Conservation (phyloP, 2,888 invertebrate genomes). For the Rhagophthalmus giganteus region DNA sequence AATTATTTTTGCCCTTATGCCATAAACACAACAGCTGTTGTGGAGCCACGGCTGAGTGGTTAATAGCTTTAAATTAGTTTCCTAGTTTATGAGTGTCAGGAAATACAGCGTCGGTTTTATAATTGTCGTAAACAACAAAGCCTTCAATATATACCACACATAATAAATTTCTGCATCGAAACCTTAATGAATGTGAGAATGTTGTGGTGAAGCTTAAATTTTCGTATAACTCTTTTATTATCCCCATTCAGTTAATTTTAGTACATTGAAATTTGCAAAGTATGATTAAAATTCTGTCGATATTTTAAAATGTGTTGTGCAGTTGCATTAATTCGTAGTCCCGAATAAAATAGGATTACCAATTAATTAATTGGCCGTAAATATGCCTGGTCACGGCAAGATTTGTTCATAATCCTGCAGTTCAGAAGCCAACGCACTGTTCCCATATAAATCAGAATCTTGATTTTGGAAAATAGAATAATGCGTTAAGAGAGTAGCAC, state of each 20-base stretch:
- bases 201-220: neutral
- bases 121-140: slow-evolving; percentile 26
- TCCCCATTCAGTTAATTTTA: neutral
- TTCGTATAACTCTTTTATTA: neutral
- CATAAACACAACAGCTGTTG: slow-evolving; percentile 27
- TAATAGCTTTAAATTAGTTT: slow-evolving; percentile 32
- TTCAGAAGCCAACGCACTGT: slow-evolving; percentile 21
- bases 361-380: slow-evolving; percentile 19
- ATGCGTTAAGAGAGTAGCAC: no score
- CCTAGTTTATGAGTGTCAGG: slow-evolving; percentile 29
- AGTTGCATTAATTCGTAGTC: slow-evolving; percentile 13
- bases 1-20: slow-evolving; percentile 28
- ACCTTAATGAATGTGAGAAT: slow-evolving; percentile 25
- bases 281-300: slow-evolving; percentile 2
- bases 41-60: slow-evolving; percentile 26
- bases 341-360: slow-evolving; percentile 15
- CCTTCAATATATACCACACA: slow-evolving; percentile 12
- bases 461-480: slow-evolving; percentile 11
- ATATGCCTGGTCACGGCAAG: slow-evolving; percentile 19
- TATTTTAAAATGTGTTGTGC: slow-evolving; percentile 10
- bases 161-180: slow-evolving; percentile 20
- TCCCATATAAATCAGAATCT: slow-evolving; percentile 20
- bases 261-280: neutral
- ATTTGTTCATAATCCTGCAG: slow-evolving; percentile 24
- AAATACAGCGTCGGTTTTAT: slow-evolving; percentile 28